These are phyloP conservation scores for Eidolon dupreanum DNA, from an alignment of 2,797 vertebrate genomes.

Conservation along the genomic window DNA sequence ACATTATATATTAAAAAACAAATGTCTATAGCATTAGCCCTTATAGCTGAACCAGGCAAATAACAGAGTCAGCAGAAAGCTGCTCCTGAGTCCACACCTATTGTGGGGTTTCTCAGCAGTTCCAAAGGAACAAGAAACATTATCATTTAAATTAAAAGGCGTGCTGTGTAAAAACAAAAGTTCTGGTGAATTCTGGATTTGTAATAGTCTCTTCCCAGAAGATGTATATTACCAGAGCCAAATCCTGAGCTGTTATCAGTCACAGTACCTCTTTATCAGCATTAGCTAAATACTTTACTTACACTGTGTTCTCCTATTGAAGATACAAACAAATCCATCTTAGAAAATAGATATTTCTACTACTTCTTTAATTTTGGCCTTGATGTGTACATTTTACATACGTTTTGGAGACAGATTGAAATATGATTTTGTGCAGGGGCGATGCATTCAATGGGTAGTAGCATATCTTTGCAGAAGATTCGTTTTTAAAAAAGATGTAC, in stretches of 20 bases:
- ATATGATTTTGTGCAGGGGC: conserved; percentile 30
- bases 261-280: neutral
- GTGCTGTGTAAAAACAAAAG: neutral
- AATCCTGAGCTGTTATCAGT: neutral
- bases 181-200: conserved; percentile 24
- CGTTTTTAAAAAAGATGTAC: conserved; percentile 54
- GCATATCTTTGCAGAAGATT: conserved; percentile 32
- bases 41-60: neutral
- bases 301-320: neutral
- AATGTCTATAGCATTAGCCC: neutral
- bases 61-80: neutral
- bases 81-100: neutral
- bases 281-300: neutral
- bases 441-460: neutral
- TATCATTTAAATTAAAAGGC: conserved; percentile 48
- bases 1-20: neutral
- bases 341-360: neutral
- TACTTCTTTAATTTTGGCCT: conserved; percentile 38
- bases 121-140: conserved; percentile 25
- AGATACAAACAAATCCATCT: neutral
- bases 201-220: conserved; percentile 53
- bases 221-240: neutral
- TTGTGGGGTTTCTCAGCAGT: neutral
- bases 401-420: conserved; percentile 50
- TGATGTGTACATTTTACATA: neutral